Conservation (phyloP, 2,888 invertebrate species). For the Endotricha flammealis region DNA sequence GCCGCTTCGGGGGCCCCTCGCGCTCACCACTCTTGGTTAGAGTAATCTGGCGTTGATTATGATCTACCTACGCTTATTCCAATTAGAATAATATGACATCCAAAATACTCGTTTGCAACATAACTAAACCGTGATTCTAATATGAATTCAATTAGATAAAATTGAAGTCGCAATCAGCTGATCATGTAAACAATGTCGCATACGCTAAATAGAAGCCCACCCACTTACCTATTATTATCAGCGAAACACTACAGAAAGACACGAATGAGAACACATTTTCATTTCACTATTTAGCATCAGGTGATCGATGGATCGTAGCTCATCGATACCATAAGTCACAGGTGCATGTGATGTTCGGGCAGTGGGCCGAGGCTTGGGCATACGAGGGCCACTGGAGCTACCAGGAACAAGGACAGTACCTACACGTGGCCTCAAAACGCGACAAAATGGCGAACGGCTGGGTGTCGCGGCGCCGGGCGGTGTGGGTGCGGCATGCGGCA, state of each 20-base stretch:
- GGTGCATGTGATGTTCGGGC: conserved; percentile 17
- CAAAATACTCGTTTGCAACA: background rate
- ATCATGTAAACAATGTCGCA: conserved; percentile 67
- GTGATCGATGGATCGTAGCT: conserved; percentile 4
- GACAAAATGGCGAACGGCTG: conserved; percentile 65
- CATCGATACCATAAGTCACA: conserved; percentile 13
- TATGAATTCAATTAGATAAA: conserved; percentile 43
- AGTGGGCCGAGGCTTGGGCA: conserved; percentile 44
- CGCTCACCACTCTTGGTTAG: background rate
- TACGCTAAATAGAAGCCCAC: conserved; percentile 18
- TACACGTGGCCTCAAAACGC: conserved; percentile 67
- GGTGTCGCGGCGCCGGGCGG: conserved; percentile 34
- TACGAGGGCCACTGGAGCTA: conserved; percentile 47
- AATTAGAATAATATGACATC: background rate
- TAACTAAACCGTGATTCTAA: conserved; percentile 27
- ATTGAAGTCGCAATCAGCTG: conserved; percentile 61
- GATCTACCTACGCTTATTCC: conserved; percentile 7
- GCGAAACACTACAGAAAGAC: conserved; percentile 18
- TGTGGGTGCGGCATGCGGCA: conserved; percentile 46
- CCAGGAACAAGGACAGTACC: conserved; percentile 32
- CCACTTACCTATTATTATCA: conserved; percentile 14
- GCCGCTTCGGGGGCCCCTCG: conserved; percentile 26
- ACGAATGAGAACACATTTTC: conserved; percentile 8
- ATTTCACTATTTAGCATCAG: background rate
- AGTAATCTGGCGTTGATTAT: conserved; percentile 1